A percentile compares a stretch with the other conserved stretches of the same genome.
phyloP scores from a whole-genome alignment of 2,113 vertebrate species.

The Anoplopoma fimbria region DNA sequence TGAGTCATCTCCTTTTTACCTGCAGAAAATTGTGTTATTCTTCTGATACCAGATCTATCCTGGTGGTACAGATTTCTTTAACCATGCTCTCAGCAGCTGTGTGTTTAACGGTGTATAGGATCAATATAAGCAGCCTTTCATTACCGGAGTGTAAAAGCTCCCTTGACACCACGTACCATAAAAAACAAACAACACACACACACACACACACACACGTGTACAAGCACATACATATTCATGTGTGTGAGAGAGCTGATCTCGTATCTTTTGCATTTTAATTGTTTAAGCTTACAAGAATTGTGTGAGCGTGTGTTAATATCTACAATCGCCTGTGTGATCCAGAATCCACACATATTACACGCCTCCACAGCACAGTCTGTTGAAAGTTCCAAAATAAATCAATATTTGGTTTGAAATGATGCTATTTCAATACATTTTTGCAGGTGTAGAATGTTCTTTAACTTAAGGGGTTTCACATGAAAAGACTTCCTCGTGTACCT shows the following conservation, averaged over 20 bases:
- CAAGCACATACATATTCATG: neutral
- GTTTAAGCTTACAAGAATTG: neutral
- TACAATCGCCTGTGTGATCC: neutral
- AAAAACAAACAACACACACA: neutral
- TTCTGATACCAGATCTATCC: neutral
- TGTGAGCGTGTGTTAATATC: neutral
- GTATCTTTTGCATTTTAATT: neutral
- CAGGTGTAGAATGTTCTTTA: no score
- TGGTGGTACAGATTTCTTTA: neutral
- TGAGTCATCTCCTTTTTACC: neutral
- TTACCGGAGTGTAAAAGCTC: conserved; percentile 11
- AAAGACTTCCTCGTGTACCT: neutral
- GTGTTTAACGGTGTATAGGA: conserved; percentile 15
- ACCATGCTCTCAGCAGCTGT: neutral
- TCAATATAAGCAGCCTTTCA: conserved; percentile 29
- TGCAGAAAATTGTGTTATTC: neutral
- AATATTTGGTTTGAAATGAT: neutral
- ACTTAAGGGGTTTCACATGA: neutral
- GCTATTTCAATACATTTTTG: neutral
- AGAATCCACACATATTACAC: neutral
- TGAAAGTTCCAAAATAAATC: neutral
- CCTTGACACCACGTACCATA: neutral
- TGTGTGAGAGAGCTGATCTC: neutral
- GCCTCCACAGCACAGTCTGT: neutral
- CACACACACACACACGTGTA: neutral